Evolutionary conservation across 2,797 vertebrate genomes (phyloP).

Genomic region (Malacoctenus gilli): DNA sequence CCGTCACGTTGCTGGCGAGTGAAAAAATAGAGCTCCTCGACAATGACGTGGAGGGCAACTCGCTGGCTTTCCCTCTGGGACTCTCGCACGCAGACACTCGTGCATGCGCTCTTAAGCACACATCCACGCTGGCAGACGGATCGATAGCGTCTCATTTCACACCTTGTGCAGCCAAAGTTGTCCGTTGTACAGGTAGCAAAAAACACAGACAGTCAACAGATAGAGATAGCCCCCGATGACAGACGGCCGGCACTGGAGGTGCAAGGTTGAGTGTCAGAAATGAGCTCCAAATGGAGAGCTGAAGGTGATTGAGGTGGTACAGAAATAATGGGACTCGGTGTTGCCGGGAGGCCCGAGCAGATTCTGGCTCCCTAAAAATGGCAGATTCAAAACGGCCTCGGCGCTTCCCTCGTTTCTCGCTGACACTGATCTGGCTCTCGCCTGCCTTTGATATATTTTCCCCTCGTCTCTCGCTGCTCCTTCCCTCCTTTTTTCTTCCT

Average conservation of each 20-base stretch:
- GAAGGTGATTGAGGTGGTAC: constrained; percentile 16
- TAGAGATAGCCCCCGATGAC: constrained; percentile 17
- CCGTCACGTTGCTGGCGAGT: not conserved
- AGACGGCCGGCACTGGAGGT: constrained; percentile 15
- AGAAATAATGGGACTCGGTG: not conserved
- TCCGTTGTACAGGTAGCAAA: constrained; percentile 50
- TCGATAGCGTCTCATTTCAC: constrained; percentile 76
- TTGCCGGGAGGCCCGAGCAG: constrained; percentile 8
- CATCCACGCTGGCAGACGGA: constrained; percentile 50
- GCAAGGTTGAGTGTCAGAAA: constrained; percentile 31
- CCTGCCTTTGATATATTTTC: constrained; percentile 10
- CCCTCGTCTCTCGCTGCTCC: constrained; percentile 1
- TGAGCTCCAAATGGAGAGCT: constrained; percentile 24
- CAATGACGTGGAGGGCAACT: constrained; percentile 24
- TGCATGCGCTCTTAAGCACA: constrained; percentile 20
- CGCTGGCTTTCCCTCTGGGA: not conserved
- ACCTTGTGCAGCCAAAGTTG: constrained; percentile 67
- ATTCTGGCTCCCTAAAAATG: constrained; percentile 23
- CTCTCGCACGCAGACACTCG: constrained; percentile 4
- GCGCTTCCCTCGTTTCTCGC: constrained; percentile 4
- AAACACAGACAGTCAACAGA: constrained; percentile 37
- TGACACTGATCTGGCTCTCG: constrained; percentile 26
- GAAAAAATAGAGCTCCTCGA: constrained; percentile 31
- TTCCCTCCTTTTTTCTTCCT: not conserved
- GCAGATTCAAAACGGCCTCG: constrained; percentile 15